phyloP scores from a whole-genome alignment of 1,140 invertebrate genomes.

The Gryllus bimaculatus region DNA sequence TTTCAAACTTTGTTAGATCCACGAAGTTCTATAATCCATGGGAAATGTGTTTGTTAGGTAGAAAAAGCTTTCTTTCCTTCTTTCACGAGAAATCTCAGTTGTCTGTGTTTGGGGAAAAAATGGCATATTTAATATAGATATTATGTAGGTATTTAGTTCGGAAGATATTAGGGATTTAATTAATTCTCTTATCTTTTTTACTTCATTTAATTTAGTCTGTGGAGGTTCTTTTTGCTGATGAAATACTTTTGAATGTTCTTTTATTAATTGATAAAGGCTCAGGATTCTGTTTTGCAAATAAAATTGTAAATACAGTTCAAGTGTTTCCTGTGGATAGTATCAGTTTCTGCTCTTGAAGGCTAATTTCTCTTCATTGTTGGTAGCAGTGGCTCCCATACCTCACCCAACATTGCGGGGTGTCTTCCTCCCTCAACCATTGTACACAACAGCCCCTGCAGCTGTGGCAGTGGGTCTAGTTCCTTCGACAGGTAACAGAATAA shows the following conservation, averaged over 20 bases:
- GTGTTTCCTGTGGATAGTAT: not conserved
- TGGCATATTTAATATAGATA: too few relatives aligned
- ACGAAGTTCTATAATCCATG: too few relatives aligned
- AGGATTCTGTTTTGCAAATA: not conserved
- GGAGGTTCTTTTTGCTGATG: too few relatives aligned
- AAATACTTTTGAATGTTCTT: not conserved
- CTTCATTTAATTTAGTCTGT: not conserved
- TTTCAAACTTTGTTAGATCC: too few relatives aligned
- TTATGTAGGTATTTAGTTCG: too few relatives aligned
- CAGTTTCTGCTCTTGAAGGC: not conserved
- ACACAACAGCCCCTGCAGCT: conserved; percentile 10
- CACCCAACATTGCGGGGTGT: conserved; percentile 10
- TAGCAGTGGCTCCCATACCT: conserved; percentile 14
- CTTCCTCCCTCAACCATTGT: conserved; percentile 12
- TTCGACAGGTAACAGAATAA: conserved; percentile 10
- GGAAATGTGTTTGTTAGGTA: too few relatives aligned
- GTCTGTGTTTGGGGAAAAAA: too few relatives aligned
- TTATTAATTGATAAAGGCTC: not conserved
- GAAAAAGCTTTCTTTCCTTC: too few relatives aligned
- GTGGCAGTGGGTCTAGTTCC: conserved; percentile 3
- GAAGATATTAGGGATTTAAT: too few relatives aligned
- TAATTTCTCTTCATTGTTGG: conserved; percentile 3
- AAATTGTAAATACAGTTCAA: not conserved
- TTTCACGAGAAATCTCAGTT: too few relatives aligned
- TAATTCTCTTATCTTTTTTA: too few relatives aligned